phyloP scores from a whole-genome alignment of 1,140 invertebrate species.

The Aphis gossypii region DNA sequence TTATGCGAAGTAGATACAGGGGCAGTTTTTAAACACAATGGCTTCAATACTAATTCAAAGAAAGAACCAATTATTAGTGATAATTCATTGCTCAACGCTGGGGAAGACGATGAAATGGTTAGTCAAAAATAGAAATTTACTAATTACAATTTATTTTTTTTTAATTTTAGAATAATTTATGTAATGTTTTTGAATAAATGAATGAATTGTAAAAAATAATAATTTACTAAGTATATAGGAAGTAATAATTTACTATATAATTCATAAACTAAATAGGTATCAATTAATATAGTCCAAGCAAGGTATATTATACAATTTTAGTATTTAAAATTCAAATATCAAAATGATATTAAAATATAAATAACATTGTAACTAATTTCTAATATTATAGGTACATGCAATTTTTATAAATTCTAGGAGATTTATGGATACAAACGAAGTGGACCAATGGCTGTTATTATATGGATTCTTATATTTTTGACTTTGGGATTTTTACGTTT shows the following conservation, averaged over 20 bases:
- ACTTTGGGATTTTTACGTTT: slow-evolving; percentile 80
- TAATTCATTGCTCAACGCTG: slow-evolving; percentile 29
- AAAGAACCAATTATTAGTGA: slow-evolving; percentile 19
- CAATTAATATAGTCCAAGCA: background rate
- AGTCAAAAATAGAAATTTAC: background rate
- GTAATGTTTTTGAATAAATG: background rate
- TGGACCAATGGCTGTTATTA: slow-evolving; percentile 66
- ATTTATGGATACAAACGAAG: slow-evolving; percentile 73
- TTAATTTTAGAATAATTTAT: background rate
- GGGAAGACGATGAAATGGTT: slow-evolving; percentile 52
- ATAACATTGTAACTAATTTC: slow-evolving; percentile 23
- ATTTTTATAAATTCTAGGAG: slow-evolving; percentile 65
- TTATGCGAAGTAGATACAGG: background rate
- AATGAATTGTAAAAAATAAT: background rate
- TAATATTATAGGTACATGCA: slow-evolving; percentile 20
- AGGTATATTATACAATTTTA: slow-evolving; percentile 4
- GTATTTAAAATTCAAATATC: background rate
- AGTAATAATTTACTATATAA: background rate
- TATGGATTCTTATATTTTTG: slow-evolving; percentile 72
- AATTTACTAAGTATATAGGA: background rate
- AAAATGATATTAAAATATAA: background rate
- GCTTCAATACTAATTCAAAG: slow-evolving; percentile 14
- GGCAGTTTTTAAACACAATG: slow-evolving; percentile 54
- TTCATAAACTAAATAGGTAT: background rate
- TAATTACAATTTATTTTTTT: background rate